Percentiles rank a stretch among this genome's conserved stretches.
Evolutionary conservation across 2,113 vertebrate genomes (phyloP).

Genomic region (Gobio gobio): DNA sequence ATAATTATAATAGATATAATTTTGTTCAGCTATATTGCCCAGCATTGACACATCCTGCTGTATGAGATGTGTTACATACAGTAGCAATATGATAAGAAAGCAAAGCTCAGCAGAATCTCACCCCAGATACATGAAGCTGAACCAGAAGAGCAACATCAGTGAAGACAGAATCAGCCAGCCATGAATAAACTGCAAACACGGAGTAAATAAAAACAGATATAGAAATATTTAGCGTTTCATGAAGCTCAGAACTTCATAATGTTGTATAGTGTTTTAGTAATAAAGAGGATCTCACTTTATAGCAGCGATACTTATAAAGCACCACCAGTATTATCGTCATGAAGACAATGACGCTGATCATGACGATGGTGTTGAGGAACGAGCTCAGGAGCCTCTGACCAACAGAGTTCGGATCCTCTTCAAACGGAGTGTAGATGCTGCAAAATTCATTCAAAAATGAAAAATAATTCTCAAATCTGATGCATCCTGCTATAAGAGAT

Average conservation of each 20-base stretch:
- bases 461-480: not conserved
- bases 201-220: constrained; percentile 37
- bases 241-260: not conserved
- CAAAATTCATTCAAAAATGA: not conserved
- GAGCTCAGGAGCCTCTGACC: constrained; percentile 93
- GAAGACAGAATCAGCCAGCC: constrained; percentile 97
- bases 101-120: constrained; percentile 68
- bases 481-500: not conserved
- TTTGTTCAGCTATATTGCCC: not conserved
- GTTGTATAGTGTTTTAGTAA: not conserved
- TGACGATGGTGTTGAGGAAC: constrained; percentile 93
- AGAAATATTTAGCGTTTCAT: not conserved
- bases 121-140: constrained; percentile 96
- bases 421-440: constrained; percentile 97
- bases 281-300: constrained; percentile 83
- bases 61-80: not conserved
- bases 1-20: not conserved
- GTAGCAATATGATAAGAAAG: not conserved
- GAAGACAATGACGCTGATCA: constrained; percentile 95
- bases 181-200: constrained; percentile 87
- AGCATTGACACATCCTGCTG: not conserved
- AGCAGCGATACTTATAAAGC: constrained; percentile 96
- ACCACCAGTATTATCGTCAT: constrained; percentile 94
- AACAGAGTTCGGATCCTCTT: constrained; percentile 86
- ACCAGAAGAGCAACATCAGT: constrained; percentile 95